These are phyloP conservation scores for Hyperopisus bebe DNA, from an alignment of 2,113 vertebrate species.

Conservation along the genomic window DNA sequence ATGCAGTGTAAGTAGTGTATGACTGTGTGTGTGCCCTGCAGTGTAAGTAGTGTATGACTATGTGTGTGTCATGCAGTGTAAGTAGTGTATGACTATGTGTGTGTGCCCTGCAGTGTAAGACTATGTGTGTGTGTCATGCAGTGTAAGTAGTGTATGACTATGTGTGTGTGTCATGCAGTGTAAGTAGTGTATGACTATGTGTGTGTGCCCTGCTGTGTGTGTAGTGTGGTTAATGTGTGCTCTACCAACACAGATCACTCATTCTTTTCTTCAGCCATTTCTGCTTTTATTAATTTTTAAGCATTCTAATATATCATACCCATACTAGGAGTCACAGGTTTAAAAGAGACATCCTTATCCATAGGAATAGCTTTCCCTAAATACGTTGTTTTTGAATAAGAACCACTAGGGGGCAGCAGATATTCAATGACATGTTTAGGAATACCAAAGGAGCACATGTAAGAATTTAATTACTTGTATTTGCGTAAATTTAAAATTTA, in stretches of 20 bases:
- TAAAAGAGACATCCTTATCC: not conserved
- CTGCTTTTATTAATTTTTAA: not conserved
- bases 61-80: too few relatives aligned
- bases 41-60: too few relatives aligned
- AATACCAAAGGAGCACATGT: not conserved
- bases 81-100: not conserved
- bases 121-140: accelerated
- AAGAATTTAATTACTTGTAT: not conserved
- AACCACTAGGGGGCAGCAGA: not conserved
- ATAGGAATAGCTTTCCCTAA: not conserved
- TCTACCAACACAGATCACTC: not conserved
- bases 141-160: too few relatives aligned
- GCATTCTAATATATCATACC: not conserved
- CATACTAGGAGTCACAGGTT: not conserved
- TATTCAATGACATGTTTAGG: not conserved
- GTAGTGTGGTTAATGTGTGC: not conserved
- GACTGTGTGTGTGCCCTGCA: not conserved
- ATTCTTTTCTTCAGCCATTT: not conserved
- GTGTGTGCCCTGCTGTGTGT: not conserved
- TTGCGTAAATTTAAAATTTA: not conserved
- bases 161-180: not conserved
- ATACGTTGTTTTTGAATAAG: not conserved
- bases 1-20: not conserved
- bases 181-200: not conserved
- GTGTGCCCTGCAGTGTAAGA: not conserved